Evolutionary conservation across 2,888 invertebrate genomes (phyloP).

Genomic region (Drosophila prostipennis): DNA sequence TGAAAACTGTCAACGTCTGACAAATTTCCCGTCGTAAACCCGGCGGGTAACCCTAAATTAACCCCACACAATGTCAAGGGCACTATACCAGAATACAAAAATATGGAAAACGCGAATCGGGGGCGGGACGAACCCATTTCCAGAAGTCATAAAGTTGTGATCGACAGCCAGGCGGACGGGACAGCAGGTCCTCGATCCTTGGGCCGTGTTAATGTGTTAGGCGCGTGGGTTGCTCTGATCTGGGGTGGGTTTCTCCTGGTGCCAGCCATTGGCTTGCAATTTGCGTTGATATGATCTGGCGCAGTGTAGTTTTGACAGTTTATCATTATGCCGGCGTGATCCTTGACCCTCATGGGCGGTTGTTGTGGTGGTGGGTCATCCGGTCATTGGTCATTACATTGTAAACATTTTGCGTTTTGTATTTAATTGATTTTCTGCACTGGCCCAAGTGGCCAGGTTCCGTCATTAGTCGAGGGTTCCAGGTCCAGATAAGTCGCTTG

Average conservation of each 20-base stretch:
- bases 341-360: conserved; percentile 16
- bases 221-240: conserved; percentile 55
- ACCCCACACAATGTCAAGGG: conserved; percentile 35
- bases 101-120: conserved; percentile 20
- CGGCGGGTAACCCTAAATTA: conserved; percentile 52
- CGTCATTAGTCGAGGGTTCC: conserved; percentile 54
- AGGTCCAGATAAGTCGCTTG: conserved; percentile 22
- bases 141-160: conserved; percentile 63
- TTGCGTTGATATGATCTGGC: conserved; percentile 57
- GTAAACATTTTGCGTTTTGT: conserved; percentile 47
- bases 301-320: conserved; percentile 59
- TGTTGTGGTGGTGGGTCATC: conserved; percentile 34
- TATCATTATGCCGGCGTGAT: conserved; percentile 54
- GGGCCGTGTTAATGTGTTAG: conserved; percentile 64
- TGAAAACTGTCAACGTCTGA: conserved; percentile 68
- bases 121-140: conserved; percentile 8
- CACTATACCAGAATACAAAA: neutral
- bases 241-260: conserved; percentile 18
- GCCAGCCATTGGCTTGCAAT: conserved; percentile 15
- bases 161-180: conserved; percentile 43
- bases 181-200: conserved; percentile 26
- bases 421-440: conserved; percentile 73
- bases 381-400: conserved; percentile 52
- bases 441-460: conserved; percentile 7
- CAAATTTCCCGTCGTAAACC: conserved; percentile 51